Evolutionary conservation across 2,888 invertebrate species (phyloP).

Genomic region (Cryptosula pallasiana): DNA sequence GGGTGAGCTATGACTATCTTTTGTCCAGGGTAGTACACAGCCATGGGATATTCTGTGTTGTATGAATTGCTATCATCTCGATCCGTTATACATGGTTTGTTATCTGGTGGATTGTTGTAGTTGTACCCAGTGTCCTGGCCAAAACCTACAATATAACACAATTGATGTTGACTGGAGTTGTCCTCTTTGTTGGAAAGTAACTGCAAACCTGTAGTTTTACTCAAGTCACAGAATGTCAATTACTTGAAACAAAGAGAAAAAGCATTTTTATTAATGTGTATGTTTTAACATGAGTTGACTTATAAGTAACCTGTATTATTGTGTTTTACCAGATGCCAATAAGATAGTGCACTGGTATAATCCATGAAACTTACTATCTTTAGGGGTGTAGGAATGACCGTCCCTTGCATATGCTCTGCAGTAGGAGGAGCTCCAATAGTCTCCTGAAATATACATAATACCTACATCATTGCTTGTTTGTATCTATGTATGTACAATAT

Average conservation of each 20-base stretch:
- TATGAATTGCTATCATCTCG: conserved; percentile 26
- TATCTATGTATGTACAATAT: too few species aligned
- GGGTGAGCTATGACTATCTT: conserved; percentile 28
- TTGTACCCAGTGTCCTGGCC: conserved; percentile 28
- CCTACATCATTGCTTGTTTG: too few species aligned
- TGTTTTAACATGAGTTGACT: too few species aligned
- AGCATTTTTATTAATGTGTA: too few species aligned
- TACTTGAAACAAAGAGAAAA: too few species aligned
- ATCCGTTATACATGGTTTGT: conserved; percentile 25
- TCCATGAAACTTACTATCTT: conserved; percentile 18
- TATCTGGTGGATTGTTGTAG: conserved; percentile 23
- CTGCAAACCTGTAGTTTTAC: too few species aligned
- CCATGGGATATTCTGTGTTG: conserved; percentile 26
- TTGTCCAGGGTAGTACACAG: conserved; percentile 28
- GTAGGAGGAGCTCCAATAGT: conserved; percentile 24
- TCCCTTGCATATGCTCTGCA: conserved; percentile 22
- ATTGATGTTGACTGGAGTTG: too few species aligned
- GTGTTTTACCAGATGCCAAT: too few species aligned
- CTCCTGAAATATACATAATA: background rate
- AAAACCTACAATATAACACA: conserved; percentile 24
- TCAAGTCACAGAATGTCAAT: too few species aligned
- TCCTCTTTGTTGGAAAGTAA: too few species aligned
- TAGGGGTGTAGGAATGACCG: conserved; percentile 4
- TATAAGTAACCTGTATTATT: too few species aligned
- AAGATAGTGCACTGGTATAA: too few species aligned